These are phyloP conservation scores for Aphidius colemani DNA, from an alignment of 2,888 invertebrate genomes.

Conservation along the genomic window DNA sequence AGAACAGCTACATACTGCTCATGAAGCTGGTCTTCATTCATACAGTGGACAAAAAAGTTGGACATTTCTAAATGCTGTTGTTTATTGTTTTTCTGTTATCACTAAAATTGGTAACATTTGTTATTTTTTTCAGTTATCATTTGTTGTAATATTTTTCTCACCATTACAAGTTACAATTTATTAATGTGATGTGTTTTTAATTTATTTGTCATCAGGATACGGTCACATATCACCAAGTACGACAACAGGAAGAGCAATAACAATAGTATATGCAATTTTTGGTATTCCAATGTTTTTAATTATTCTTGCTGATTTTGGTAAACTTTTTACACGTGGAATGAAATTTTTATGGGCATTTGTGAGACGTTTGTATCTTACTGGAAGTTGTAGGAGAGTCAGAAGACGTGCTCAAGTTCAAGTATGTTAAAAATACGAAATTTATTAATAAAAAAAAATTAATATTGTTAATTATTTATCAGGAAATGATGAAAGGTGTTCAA, in stretches of 20 bases:
- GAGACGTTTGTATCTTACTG: constrained; percentile 81
- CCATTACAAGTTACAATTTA: too few relatives aligned
- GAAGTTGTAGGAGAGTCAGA: constrained; percentile 79
- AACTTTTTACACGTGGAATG: constrained; percentile 82
- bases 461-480: constrained; percentile 52
- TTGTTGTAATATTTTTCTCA: not conserved
- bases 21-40: constrained; percentile 81
- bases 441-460: constrained; percentile 17
- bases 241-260: constrained; percentile 79
- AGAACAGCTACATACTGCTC: constrained; percentile 80
- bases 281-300: constrained; percentile 96
- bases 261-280: constrained; percentile 91
- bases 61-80: constrained; percentile 86
- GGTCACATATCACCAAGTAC: constrained; percentile 95
- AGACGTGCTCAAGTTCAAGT: constrained; percentile 78
- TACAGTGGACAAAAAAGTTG: constrained; percentile 85
- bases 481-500: constrained; percentile 83
- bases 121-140: not conserved
- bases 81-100: constrained; percentile 84
- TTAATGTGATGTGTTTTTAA: too few relatives aligned
- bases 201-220: constrained; percentile 71
- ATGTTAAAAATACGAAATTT: constrained; percentile 29
- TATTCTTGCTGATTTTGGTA: constrained; percentile 92
- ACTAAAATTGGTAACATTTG: constrained; percentile 82
- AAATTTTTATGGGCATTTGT: constrained; percentile 91